phyloP scores from a whole-genome alignment of 2,888 invertebrate species.

The Pristionchus mayeri region DNA sequence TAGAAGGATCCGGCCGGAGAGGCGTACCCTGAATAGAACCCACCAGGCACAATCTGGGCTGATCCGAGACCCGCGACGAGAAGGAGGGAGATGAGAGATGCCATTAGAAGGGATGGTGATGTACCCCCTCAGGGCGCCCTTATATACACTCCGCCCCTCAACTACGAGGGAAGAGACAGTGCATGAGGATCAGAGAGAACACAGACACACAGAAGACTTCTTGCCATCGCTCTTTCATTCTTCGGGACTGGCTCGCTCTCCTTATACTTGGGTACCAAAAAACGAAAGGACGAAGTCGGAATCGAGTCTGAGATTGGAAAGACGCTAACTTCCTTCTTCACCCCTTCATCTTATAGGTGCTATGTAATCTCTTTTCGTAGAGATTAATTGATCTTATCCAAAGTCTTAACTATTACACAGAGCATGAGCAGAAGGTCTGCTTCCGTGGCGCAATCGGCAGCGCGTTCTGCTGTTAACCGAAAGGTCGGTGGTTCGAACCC shows the following conservation, averaged over 20 bases:
- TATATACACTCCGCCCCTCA: slow-evolving; percentile 27
- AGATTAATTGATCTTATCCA: neutral
- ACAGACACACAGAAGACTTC: slow-evolving; percentile 1
- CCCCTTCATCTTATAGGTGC: neutral
- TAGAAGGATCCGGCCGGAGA: slow-evolving; percentile 1
- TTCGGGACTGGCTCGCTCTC: slow-evolving; percentile 31
- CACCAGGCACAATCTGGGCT: slow-evolving; percentile 48
- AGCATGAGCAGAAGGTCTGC: slow-evolving; percentile 38
- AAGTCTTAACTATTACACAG: no score
- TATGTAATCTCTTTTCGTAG: neutral
- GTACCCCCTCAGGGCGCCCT: neutral
- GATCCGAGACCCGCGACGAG: neutral
- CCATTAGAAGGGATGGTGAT: neutral
- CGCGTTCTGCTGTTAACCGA: slow-evolving; percentile 75
- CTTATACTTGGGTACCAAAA: slow-evolving; percentile 3
- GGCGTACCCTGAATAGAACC: slow-evolving; percentile 40
- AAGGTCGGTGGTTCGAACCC: no score
- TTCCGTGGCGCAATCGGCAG: no score
- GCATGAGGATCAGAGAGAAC: slow-evolving; percentile 24
- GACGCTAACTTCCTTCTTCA: neutral
- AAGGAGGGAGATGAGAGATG: slow-evolving; percentile 7
- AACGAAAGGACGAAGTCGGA: neutral
- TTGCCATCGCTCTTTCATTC: slow-evolving; percentile 13
- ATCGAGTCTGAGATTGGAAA: slow-evolving; percentile 23
- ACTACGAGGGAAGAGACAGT: neutral